Conservation (phyloP, 2,113 vertebrate genomes). For the Oryzias curvinotus region DNA sequence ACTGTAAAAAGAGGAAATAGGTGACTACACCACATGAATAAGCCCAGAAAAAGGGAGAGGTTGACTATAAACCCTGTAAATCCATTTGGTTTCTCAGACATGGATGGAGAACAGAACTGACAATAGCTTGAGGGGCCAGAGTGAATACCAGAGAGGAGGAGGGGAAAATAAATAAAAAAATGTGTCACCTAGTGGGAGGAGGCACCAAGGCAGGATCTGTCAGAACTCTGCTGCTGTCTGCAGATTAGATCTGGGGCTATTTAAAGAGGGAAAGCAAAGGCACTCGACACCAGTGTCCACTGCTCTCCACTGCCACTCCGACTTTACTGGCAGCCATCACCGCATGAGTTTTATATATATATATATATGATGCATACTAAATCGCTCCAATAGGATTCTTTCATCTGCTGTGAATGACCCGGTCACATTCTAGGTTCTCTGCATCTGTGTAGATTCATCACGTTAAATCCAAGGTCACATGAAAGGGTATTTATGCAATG, state of each 20-base stretch:
- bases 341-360: slow-evolving; percentile 27
- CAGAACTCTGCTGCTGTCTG: slow-evolving; percentile 79
- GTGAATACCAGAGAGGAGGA: slow-evolving; percentile 73
- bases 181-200: slow-evolving; percentile 77
- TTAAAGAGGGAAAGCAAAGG: slow-evolving; percentile 68
- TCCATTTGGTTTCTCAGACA: slow-evolving; percentile 77
- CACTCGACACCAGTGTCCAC: slow-evolving; percentile 54
- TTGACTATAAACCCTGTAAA: slow-evolving; percentile 76
- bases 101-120: slow-evolving; percentile 78
- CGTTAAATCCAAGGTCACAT: slow-evolving; percentile 54
- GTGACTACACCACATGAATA: slow-evolving; percentile 41
- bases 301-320: slow-evolving; percentile 25
- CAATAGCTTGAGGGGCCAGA: slow-evolving; percentile 76
- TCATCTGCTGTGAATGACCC: slow-evolving; percentile 24
- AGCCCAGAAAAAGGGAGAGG: slow-evolving; percentile 53
- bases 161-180: slow-evolving; percentile 71
- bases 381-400: slow-evolving; percentile 22
- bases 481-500: slow-evolving; percentile 33
- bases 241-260: slow-evolving; percentile 79
- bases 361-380: slow-evolving; percentile 33
- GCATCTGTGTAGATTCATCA: slow-evolving; percentile 15
- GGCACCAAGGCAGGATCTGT: slow-evolving; percentile 73
- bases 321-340: slow-evolving; percentile 58
- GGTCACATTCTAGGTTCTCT: slow-evolving; percentile 18
- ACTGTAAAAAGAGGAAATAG: slow-evolving; percentile 40